Percentiles rank a stretch among this genome's conserved stretches.
These are phyloP conservation scores for Gastracanthus pulcherrimus DNA, from an alignment of 2,888 invertebrate genomes.

Conservation along the genomic window DNA sequence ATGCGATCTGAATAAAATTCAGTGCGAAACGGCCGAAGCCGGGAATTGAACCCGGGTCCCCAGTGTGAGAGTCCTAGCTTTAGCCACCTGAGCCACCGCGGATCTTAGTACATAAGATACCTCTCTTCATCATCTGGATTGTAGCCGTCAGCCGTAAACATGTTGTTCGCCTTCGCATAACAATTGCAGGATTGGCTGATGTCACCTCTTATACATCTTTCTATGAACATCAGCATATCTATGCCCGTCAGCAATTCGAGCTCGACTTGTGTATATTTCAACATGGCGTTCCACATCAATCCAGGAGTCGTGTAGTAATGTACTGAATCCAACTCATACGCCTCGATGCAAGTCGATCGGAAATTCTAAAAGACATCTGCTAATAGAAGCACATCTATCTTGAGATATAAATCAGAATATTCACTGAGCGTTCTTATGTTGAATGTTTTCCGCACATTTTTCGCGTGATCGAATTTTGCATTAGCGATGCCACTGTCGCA, in stretches of 20 bases:
- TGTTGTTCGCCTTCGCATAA: constrained; percentile 48
- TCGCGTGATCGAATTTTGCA: neutral
- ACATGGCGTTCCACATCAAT: constrained; percentile 41
- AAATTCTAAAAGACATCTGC: too few species aligned
- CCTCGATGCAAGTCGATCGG: neutral
- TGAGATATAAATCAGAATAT: constrained; percentile 62
- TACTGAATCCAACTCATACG: constrained; percentile 5
- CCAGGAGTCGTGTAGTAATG: constrained; percentile 35
- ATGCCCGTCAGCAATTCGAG: constrained; percentile 38
- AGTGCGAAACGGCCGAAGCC: too few species aligned
- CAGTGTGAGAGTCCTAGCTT: too few species aligned
- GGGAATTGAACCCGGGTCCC: too few species aligned
- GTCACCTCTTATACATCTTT: constrained; percentile 49
- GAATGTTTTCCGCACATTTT: neutral
- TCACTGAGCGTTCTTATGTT: constrained; percentile 51
- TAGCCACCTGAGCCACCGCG: too few species aligned
- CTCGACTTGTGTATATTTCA: constrained; percentile 43
- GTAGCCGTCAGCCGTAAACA: too few species aligned
- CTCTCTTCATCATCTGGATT: neutral
- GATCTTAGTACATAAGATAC: too few species aligned
- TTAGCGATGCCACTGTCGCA: neutral
- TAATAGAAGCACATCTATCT: constrained; percentile 10
- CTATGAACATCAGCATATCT: constrained; percentile 50
- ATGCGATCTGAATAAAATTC: too few species aligned
- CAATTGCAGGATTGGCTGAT: constrained; percentile 45